phyloP scores from a whole-genome alignment of 2,888 invertebrate species.

The Mythimna lalbum region DNA sequence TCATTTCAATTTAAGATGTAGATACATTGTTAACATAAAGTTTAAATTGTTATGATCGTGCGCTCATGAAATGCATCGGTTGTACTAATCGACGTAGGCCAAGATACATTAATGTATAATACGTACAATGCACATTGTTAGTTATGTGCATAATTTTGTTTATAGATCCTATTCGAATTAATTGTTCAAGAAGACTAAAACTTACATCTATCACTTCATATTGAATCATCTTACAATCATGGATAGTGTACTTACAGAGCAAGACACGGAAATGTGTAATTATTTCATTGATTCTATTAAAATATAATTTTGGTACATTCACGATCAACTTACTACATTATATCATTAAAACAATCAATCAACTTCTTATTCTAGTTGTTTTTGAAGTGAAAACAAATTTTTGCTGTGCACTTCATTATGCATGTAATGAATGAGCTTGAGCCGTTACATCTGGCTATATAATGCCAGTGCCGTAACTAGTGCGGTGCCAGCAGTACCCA shows the following conservation, averaged over 20 bases:
- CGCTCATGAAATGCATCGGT: conserved; percentile 1
- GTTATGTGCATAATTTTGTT: conserved; percentile 34
- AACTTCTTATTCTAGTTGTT: neutral
- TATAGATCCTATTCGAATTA: conserved; percentile 24
- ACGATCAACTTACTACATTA: conserved; percentile 11
- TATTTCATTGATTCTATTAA: conserved; percentile 23
- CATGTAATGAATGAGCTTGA: too few species aligned
- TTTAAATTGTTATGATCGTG: neutral
- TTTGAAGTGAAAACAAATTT: too few species aligned
- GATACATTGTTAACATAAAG: neutral
- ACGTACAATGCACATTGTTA: conserved; percentile 11
- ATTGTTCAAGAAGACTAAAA: conserved; percentile 79
- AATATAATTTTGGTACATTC: conserved; percentile 26
- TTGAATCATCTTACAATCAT: conserved; percentile 70
- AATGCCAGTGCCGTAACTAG: too few species aligned
- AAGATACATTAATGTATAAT: neutral
- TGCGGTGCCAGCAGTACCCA: too few species aligned
- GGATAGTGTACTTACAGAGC: conserved; percentile 21
- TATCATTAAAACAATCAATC: conserved; percentile 1
- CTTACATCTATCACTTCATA: conserved; percentile 71
- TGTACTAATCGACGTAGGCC: neutral
- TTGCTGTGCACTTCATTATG: too few species aligned
- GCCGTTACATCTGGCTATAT: too few species aligned
- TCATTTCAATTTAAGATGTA: neutral
- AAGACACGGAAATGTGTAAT: conserved; percentile 29